Evolutionary conservation across 2,113 vertebrate species (phyloP), one percentile per base, ranked within the genome.

Genomic region (Dendrocopos noguchii): DNA sequence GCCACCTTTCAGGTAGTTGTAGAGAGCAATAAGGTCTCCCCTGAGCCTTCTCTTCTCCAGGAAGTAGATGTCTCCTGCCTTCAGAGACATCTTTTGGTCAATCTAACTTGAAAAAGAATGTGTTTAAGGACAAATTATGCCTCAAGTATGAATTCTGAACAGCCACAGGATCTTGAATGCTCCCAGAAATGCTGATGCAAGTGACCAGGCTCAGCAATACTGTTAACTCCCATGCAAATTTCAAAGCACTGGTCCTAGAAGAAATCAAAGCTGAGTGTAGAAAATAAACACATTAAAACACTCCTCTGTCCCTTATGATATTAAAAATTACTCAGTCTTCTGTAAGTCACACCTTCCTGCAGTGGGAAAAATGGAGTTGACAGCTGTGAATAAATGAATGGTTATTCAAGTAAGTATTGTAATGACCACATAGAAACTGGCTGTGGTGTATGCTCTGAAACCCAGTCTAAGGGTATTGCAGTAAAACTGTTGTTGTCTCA

Each of bases 111-210:
- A 78, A 79, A 76, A 10, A 66, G 9, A 11, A 2, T 9, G n/a
- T 15, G 18, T 93, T 80, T 44, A 63, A 66, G 33, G 57, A 67
- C 50, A 94, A 91, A 96, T 82, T 63, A 31, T 52, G 7, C 71
- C 80, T 94, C 57, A 71, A 28, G 31, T 21, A 16, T 88, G 72
- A 96, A 87, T 93, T 47, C 46, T 47, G 46, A 47, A 47, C 46
- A 47, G 46, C 46, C 18, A 17, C 46, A 82, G 75, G 47, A 73
- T 17, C 31, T 47, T 18, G 7, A 78, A 66, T 9, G 44, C 63
- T 93, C 76, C 27, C 71, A 82, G 88, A 86, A 91, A 64, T 78
- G 47, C 66, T 90, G 88, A 67, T 84, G 70, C 66, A 66, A 84
- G 59, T 65, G 79, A 57, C 44, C 9, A 64, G 53, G 70, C 79